These are phyloP conservation scores for Hemicrepidius hirtus DNA, from an alignment of 2,888 invertebrate genomes.

Conservation along the genomic window DNA sequence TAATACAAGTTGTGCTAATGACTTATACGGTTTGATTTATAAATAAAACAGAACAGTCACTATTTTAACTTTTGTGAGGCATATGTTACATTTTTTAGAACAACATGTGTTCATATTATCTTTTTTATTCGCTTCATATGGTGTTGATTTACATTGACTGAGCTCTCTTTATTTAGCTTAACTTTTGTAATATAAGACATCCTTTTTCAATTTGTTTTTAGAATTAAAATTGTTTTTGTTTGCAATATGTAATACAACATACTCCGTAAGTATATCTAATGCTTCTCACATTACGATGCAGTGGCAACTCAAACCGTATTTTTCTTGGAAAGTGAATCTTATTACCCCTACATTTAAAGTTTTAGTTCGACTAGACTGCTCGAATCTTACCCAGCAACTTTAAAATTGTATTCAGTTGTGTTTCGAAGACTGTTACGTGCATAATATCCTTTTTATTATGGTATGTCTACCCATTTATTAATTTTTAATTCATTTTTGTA, in stretches of 20 bases:
- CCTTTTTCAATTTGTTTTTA: constrained; percentile 30
- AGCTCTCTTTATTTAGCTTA: constrained; percentile 21
- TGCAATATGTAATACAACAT: constrained; percentile 31
- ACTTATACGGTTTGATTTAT: constrained; percentile 24
- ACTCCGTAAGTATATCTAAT: constrained; percentile 35
- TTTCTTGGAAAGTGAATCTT: neutral
- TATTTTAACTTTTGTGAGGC: constrained; percentile 38
- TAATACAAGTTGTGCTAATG: constrained; percentile 6
- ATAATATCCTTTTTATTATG: constrained; percentile 5
- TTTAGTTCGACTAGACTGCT: neutral
- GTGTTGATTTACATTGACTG: neutral
- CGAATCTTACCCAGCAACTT: constrained; percentile 27
- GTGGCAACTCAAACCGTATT: constrained; percentile 4
- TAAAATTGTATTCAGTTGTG: constrained; percentile 33
- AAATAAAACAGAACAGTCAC: constrained; percentile 35
- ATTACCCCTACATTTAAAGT: neutral
- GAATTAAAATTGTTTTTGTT: constrained; percentile 33
- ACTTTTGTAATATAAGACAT: neutral
- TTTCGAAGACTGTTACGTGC: constrained; percentile 9
- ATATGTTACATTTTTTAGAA: constrained; percentile 42
- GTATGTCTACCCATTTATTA: neutral
- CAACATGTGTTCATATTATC: constrained; percentile 47
- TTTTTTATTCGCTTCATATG: constrained; percentile 20
- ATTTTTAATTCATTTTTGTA: neutral
- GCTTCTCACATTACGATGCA: constrained; percentile 39